Evolutionary conservation across 2,797 vertebrate genomes (phyloP).

Genomic region (Bradypus variegatus): DNA sequence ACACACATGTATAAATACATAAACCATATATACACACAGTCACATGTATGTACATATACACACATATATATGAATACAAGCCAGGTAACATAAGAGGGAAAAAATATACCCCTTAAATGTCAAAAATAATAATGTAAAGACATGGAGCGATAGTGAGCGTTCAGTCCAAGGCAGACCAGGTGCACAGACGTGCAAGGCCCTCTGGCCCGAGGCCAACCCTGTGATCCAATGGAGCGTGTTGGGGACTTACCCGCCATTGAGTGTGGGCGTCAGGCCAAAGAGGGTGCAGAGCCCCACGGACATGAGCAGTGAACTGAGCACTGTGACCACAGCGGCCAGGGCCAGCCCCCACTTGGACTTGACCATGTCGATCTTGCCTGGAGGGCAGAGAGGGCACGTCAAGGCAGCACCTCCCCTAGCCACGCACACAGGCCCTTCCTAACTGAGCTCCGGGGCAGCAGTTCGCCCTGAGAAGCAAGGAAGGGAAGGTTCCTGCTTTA

Average conservation of each 20-base stretch:
- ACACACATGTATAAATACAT: background rate
- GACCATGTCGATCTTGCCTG: conserved; percentile 99
- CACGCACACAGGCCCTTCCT: accelerated
- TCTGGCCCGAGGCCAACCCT: background rate
- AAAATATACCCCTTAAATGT: background rate
- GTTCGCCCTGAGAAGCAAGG: accelerated
- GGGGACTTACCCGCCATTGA: conserved; percentile 93
- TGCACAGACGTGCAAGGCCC: background rate
- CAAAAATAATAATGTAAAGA: background rate
- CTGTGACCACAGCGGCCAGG: conserved; percentile 93
- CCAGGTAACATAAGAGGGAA: background rate
- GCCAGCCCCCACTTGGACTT: conserved; percentile 98
- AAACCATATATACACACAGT: accelerated
- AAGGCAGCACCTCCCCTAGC: background rate
- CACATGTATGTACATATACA: background rate
- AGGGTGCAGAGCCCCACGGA: conserved; percentile 96
- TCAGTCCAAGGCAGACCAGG: background rate
- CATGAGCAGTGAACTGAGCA: conserved; percentile 98
- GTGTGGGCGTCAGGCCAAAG: conserved; percentile 94
- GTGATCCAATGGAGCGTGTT: background rate
- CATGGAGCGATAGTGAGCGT: background rate
- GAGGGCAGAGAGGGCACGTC: conserved; percentile 15
- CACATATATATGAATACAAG: background rate
- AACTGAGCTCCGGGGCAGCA: background rate
- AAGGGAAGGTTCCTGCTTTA: background rate